Evolutionary conservation across 2,797 vertebrate species (phyloP), one percentile per base, ranked within the genome.

Genomic region (Austrolebias charrua): DNA sequence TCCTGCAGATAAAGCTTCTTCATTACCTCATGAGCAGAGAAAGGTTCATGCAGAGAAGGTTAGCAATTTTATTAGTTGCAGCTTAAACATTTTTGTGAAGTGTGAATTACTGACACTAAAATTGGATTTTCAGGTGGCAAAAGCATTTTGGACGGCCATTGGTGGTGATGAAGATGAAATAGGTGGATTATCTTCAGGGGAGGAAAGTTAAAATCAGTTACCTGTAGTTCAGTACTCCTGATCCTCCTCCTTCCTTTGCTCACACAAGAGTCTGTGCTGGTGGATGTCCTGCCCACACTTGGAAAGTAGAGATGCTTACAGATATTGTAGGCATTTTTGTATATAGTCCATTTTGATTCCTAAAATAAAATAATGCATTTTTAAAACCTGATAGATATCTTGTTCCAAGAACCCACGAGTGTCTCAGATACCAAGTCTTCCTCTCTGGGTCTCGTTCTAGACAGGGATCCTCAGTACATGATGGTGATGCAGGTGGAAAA

Each of bases 141-240:
- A 98, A 90, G 98, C 97, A 0, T 99, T 99, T 91, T 99, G 98
- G 98, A 98, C 95, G 94, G 98, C 97, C 0, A 98, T 99, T 9
- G 96, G 98, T 51, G 98, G 98, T 20, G 96, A 99, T 86, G 91
- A 94, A 70, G 97, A 98, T 66, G 98, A 99, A 86, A 96, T 99
- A 9, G 97, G 96, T 45, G 95, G 96, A 1, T 89, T 96, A 71
- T 99, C 97, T 57, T 98, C 97, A 0, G 97, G 96, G 2, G 98
- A 99, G 63, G 98, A 99, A 42, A 95, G 93, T 85, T 97, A 85
- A 94, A 73, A 63, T 45, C 16, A 42, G 6, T 33, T 47, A 44
- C 38, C 24, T 55, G 59, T 60, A 52, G 69, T 50, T 70, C 18
- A 20, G 20, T 60, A 54, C 69, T 54, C 35, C 51, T 79, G 60